Base-by-base conservation (phyloP, 2,113 vertebrate species). In the Oceanites oceanicus region DNA sequence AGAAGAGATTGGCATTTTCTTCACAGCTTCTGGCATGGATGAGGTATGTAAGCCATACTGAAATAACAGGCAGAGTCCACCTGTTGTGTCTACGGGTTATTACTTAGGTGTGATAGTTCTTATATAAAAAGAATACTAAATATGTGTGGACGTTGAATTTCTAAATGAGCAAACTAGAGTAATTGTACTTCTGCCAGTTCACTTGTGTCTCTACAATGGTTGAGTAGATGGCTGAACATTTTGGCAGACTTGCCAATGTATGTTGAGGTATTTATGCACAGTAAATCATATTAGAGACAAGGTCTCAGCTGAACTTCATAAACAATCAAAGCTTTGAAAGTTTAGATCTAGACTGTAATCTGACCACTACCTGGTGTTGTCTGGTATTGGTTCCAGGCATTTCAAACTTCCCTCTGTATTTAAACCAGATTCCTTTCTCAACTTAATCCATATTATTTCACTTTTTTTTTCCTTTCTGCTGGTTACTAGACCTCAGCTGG, bases 1-100 rank as follows among this genome's bases (percentile, higher is more conserved):
- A 0, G 49, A 98, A 50, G 99, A 99, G 75, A 91, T 99, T 11
- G 99, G 98, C 53, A 99, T 99, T 96, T 99, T 98, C 98, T 99
- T 99, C 97, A 99, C 99, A 1, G 99, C 99, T 29, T 99, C 99
- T 1, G 99, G 99, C 52, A 99, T 99, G 99, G 99, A 99, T 55
- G 99, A 99, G 99, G 99, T 99, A 94, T 94, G 96, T 73, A 61
- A 73, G 13, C 13, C 32, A 14, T n/a, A 27, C 17, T 55, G 32
- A 15, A 68, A 26, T 63, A 59, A 70, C 62, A 59, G 13, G n/a
- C 49, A 56, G 19, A 47, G 12, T 52, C 30, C 21, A 20, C 14
- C 11, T 89, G 19, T 61, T 79, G 7, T 65, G 26, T 71, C 18
- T 78, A 0, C 29, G 65, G 10, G 20, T 27, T 72, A 21, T 47